Conservation (phyloP, 2,113 vertebrate genomes). For the Halcyon senegalensis region DNA sequence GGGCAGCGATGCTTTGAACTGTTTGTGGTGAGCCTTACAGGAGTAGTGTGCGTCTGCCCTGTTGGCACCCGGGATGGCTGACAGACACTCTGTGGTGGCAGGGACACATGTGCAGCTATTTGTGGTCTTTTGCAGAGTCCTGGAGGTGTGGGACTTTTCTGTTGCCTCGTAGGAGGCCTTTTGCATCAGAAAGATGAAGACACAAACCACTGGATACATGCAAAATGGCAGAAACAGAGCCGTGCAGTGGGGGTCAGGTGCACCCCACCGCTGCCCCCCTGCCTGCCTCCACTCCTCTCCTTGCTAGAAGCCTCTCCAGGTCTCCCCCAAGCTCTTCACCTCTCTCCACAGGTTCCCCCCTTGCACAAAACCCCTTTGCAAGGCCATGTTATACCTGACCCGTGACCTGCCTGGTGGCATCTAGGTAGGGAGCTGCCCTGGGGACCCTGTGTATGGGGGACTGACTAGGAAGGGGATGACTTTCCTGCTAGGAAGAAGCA, state of each 20-base stretch:
- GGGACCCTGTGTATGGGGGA: accelerated
- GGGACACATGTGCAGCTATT: accelerated
- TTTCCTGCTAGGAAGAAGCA: accelerated
- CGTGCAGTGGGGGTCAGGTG: not conserved
- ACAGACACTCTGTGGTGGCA: not conserved
- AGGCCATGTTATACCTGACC: not conserved
- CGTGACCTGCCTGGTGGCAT: not conserved
- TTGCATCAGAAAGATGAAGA: not conserved
- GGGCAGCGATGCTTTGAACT: not conserved
- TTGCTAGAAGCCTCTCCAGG: accelerated
- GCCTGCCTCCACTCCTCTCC: not conserved
- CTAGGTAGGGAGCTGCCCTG: not conserved
- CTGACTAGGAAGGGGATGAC: not conserved
- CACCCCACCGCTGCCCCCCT: not conserved
- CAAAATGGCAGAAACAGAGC: not conserved
- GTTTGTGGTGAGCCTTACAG: not conserved
- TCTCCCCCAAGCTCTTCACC: not conserved
- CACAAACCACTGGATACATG: accelerated
- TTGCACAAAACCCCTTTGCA: not conserved
- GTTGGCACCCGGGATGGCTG: not conserved
- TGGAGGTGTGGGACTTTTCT: not conserved
- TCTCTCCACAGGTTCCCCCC: not conserved
- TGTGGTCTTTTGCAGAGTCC: not conserved
- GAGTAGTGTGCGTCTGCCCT: not conserved
- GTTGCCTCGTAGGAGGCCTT: not conserved